Base-by-base conservation (phyloP, 2,888 invertebrate genomes). In the Campaea margaritaria region DNA sequence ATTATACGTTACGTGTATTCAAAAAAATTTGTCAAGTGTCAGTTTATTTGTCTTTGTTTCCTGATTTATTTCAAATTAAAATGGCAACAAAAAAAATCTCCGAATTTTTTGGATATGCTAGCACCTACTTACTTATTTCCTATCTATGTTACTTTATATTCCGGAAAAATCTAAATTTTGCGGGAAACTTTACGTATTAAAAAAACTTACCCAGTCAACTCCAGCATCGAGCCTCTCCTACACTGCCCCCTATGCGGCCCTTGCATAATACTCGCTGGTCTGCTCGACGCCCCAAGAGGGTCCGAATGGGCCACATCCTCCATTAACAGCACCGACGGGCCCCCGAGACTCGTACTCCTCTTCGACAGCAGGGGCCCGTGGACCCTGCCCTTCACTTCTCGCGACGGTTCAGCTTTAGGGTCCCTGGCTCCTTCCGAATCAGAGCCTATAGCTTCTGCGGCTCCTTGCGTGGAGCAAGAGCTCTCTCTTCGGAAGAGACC, bases 401-500 rank as follows among this genome's bases (percentile, higher is more conserved):
- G 87, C 10, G 91, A 89, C n/a, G 88, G 82, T 47, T 85, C 87
- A 45, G 71, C 73, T 67, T 84, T 90, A 9, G 66, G 66, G 67
- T 93, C 91, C 68, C 92, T 79, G 31, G 75, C 74, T 68, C 87
- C 91, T 69, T 95, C 95, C 12, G 94, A 93, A 68, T 94, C 95
- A 49, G 94, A 94, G 15, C 93, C 84, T 49, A 91, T 91, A 52
- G 93, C 86, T 45, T 92, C 86, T 44, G 83, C 83, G 36, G 84
- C 92, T 0, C 93, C 94, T 73, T 95, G 95, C 53, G 95, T 94
- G 0, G 96, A 96, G 75, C 95, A 94, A 70, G 95, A 93, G 85
- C 97, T 97, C 84, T 97, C 97, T 79, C 96, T 94, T 79, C 97
- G 94, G 91, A 97, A 97, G 67, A 97, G 94, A 89, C 97, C 97